Percentiles rank a stretch among this genome's conserved stretches.
These are phyloP conservation scores for Nipponacmea schrenckii DNA, from an alignment of 2,888 invertebrate species.

Conservation along the genomic window DNA sequence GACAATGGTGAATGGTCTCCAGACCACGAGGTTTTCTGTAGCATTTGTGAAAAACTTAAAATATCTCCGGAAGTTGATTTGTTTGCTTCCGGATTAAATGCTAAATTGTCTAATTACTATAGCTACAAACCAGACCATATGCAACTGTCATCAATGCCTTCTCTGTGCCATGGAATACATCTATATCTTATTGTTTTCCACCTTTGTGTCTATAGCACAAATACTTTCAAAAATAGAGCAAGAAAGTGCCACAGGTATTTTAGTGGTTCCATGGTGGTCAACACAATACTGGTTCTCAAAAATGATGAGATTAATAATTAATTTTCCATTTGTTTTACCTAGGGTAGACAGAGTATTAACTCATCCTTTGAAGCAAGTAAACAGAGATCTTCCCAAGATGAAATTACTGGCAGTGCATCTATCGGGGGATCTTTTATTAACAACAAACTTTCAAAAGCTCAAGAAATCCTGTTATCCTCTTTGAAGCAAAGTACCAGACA, in stretches of 20 bases:
- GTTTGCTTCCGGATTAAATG: constrained; percentile 20
- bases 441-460: not conserved
- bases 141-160: too few relatives aligned
- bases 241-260: constrained; percentile 15
- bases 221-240: constrained; percentile 22
- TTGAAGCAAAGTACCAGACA: constrained; percentile 2
- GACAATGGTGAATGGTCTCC: too few relatives aligned
- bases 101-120: too few relatives aligned
- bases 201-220: constrained; percentile 18
- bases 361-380: not conserved
- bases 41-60: constrained; percentile 8
- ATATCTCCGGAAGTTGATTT: constrained; percentile 14
- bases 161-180: too few relatives aligned
- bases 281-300: constrained; percentile 25
- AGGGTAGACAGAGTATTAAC: not conserved
- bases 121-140: too few relatives aligned
- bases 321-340: not conserved
- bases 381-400: constrained; percentile 11
- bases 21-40: too few relatives aligned
- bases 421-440: constrained; percentile 14
- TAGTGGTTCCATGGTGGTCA: constrained; percentile 26
- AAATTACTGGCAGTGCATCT: constrained; percentile 7
- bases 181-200: constrained; percentile 25
- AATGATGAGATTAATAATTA: constrained; percentile 16
- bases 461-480: constrained; percentile 2